Evolutionary conservation across 2,113 vertebrate species (phyloP), one percentile per base, ranked within the genome.

Genomic region (Sminthopsis crassicaudata): DNA sequence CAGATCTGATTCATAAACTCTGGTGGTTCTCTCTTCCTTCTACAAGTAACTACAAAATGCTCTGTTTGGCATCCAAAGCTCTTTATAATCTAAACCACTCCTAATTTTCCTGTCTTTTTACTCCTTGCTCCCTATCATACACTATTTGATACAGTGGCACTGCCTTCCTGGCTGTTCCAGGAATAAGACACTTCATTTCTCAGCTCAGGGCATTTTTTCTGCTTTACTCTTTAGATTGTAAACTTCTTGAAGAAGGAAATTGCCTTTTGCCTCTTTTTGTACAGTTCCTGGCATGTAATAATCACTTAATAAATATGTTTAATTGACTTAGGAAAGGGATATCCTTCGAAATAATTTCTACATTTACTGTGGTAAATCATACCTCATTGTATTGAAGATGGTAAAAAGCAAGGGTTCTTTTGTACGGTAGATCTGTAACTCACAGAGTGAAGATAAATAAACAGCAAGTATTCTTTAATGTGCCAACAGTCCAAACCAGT

Each of bases 391-490:
- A 22, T 76, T 42, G 36, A 76, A 19, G 6, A 76, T 42, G 36
- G 6, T 42, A 48, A 76, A 92, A 90, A 51, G 92, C 55, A 91
- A 46, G 55, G 53, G 25, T 53, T 52, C 57, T 0, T 92, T 96
- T 92, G 55, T 92, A 95, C 93, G 96, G 16, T 36, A 92, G 67
- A 46, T 90, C 8, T 92, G 24, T 95, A 94, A 27, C 23, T 95
- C 88, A 95, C 52, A 3, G n/a, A 95, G 90, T 93, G 11, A 90
- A 92, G 90, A 42, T 91, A 93, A 96, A 94, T 93, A 88, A 94
- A 91, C 24, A 60, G 16, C 52, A 94, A 94, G 91, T 93, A 26
- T 93, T 89, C 42, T 96, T 93, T 94, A 91, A 48, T 60, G 94
- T 42, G 94, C 42, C 76, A 94, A 91, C 50, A 94, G 36, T 16